Base-by-base conservation (phyloP, 2,113 vertebrate genomes). In the Calypte anna region DNA sequence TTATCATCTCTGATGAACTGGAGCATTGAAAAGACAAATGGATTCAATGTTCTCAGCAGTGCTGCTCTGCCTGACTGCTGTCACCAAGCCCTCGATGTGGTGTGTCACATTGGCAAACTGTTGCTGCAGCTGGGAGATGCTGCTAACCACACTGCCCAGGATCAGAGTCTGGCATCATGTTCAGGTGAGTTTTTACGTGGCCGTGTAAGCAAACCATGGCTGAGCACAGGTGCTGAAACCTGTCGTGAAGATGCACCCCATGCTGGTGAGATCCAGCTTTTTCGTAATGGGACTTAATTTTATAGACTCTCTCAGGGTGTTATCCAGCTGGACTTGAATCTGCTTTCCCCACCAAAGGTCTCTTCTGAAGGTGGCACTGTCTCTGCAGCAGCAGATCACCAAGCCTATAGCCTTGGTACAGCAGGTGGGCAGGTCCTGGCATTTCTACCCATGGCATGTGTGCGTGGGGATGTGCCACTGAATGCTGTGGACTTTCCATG, bases 141-240 rank as follows among this genome's bases (percentile, higher is more conserved):
- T 86, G 79, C 38, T 86, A 59, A 72, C 70, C 78, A 17, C 78
- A 17, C 16, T 18, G 76, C 33, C 25, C 54, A 0, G 0, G 16
- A 4, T 44, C 36, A 1, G 13, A 36, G 40, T 2, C 38, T 14
- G 64, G 12, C n/a, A 64, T 5, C 5, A 1, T 44, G 62, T 66
- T 91, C 0, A 0, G 14, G 4, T 53, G 73, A 58, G 8, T 38
- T 57, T 75, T 63, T 51, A 9, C 3, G 0, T 44, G 59, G 48
- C 30, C 0, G 0, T 9, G 36, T 36, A 51, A 76, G n/a, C 40
- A 40, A 27, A 57, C 44, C 0, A 0, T 15, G 43, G 25, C 78
- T 51, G 61, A 70, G 61, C 21, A 4, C 14, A 6, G 22, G 10
- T 51, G 70, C 83, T 30, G 82, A 28, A 36, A 73, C 30, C 50